A percentile compares a stretch with the other conserved stretches of the same genome.
Conservation (phyloP, 2,888 invertebrate genomes). For the Halocaridina rubra region DNA sequence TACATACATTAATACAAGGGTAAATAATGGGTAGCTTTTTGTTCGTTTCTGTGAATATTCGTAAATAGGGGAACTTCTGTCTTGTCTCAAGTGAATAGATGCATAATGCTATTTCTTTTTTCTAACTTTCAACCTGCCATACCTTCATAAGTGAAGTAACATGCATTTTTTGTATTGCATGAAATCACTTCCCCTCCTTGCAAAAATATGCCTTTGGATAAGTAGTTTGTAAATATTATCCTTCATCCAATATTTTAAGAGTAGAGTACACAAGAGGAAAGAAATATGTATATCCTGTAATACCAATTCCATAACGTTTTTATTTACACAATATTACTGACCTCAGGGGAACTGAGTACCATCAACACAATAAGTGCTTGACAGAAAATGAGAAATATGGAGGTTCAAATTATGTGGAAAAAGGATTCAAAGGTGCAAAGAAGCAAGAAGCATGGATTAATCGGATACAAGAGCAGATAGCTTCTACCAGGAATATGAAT, state of each 20-base stretch:
- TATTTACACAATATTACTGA: too few species aligned
- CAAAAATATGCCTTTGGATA: background rate
- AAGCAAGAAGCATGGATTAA: constrained; percentile 89
- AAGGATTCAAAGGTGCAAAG: constrained; percentile 83
- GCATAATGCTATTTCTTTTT: too few species aligned
- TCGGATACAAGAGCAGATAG: constrained; percentile 73
- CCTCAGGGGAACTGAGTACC: constrained; percentile 77
- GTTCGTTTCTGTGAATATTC: too few species aligned
- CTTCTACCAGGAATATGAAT: constrained; percentile 72
- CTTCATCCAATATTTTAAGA: background rate
- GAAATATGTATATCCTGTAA: background rate
- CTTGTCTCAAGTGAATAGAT: too few species aligned
- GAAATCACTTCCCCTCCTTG: background rate
- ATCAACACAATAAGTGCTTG: constrained; percentile 84
- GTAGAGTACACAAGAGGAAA: background rate
- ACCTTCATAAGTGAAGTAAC: too few species aligned
- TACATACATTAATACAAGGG: too few species aligned
- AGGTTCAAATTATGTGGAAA: constrained; percentile 79
- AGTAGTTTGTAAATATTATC: too few species aligned
- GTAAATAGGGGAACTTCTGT: too few species aligned
- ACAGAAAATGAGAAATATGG: constrained; percentile 89
- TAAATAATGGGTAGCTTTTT: too few species aligned
- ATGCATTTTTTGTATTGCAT: background rate
- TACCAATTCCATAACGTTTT: background rate
- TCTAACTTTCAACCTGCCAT: too few species aligned